Percentiles rank a stretch among this genome's conserved stretches.
Conservation (phyloP, 2,113 vertebrate genomes). For the Caranx ignobilis region DNA sequence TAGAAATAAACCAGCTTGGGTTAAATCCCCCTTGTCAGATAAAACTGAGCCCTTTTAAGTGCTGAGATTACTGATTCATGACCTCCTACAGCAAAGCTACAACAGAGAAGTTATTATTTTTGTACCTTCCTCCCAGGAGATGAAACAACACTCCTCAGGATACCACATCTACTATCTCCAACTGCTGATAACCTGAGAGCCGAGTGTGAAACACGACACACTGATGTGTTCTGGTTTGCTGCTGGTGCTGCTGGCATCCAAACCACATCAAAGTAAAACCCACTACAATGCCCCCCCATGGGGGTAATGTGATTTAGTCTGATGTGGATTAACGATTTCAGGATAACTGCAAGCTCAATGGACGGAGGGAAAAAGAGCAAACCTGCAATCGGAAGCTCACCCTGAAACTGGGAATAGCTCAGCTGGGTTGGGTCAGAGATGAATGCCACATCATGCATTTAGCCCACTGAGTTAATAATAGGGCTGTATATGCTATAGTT, state of each 20-base stretch:
- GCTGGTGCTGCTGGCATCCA: slow-evolving; percentile 69
- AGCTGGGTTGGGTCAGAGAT: slow-evolving; percentile 45
- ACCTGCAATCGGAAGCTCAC: slow-evolving; percentile 36
- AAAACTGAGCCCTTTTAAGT: background rate
- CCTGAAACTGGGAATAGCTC: slow-evolving; percentile 49
- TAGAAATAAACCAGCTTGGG: too few relatives aligned
- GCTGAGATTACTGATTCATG: too few relatives aligned
- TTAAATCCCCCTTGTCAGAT: background rate
- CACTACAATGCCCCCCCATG: slow-evolving; percentile 71
- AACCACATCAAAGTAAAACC: slow-evolving; percentile 75
- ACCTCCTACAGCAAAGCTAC: too few relatives aligned
- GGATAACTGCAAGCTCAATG: slow-evolving; percentile 59
- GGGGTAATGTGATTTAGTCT: slow-evolving; percentile 76
- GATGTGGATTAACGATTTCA: slow-evolving; percentile 79
- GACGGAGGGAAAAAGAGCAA: slow-evolving; percentile 35
- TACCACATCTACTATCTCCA: slow-evolving; percentile 24
- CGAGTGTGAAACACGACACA: slow-evolving; percentile 60
- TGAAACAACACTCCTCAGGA: slow-evolving; percentile 14
- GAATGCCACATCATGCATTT: slow-evolving; percentile 45
- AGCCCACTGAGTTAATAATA: slow-evolving; percentile 43
- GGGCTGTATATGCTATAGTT: slow-evolving; percentile 28
- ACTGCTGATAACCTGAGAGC: slow-evolving; percentile 23
- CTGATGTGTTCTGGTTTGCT: slow-evolving; percentile 52
- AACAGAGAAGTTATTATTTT: too few relatives aligned
- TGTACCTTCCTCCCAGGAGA: background rate